Percentiles rank a stretch among this genome's conserved stretches.
phyloP scores from a whole-genome alignment of 2,888 invertebrate species.

The Cyrtodaria siliqua region DNA sequence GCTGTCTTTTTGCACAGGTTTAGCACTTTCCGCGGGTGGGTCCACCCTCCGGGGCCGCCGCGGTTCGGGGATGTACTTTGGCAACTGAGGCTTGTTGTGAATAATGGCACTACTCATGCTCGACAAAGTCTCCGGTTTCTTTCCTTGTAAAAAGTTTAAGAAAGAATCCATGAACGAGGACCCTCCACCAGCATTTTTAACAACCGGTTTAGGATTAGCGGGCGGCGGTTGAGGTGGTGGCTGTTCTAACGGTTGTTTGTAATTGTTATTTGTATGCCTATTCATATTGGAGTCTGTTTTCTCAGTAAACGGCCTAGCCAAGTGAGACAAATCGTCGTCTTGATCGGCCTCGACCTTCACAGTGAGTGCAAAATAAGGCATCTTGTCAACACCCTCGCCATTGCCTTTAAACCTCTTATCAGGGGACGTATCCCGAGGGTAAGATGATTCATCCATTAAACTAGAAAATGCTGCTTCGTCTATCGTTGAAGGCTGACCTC shows the following conservation, averaged over 20 bases:
- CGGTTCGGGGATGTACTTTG: constrained; percentile 84
- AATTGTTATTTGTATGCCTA: constrained; percentile 1
- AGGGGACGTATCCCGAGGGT: constrained; percentile 40
- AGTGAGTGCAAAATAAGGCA: constrained; percentile 61
- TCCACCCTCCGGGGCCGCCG: constrained; percentile 60
- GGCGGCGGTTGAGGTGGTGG: constrained; percentile 28
- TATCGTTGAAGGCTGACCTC: constrained; percentile 66
- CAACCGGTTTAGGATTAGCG: constrained; percentile 42
- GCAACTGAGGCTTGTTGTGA: constrained; percentile 79
- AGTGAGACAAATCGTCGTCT: constrained; percentile 82
- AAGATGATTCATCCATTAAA: constrained; percentile 66
- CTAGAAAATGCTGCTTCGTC: constrained; percentile 76
- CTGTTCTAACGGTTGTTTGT: constrained; percentile 5
- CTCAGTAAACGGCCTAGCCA: constrained; percentile 66
- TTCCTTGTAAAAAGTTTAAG: constrained; percentile 82
- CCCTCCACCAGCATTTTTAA: constrained; percentile 62
- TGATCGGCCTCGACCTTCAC: constrained; percentile 65
- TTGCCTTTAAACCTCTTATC: constrained; percentile 40
- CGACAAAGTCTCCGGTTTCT: constrained; percentile 83
- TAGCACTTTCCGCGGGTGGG: constrained; percentile 11
- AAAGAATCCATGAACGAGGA: constrained; percentile 80
- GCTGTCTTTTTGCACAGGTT: background rate
- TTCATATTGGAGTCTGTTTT: constrained; percentile 18
- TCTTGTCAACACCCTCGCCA: constrained; percentile 58
- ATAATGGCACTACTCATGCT: constrained; percentile 81